Percentiles rank a stretch among this genome's conserved stretches.
Evolutionary conservation across 30 jellyfish, hydroid and myxozoan species (phyloP).

Genomic region (Rhopilema esculentum): DNA sequence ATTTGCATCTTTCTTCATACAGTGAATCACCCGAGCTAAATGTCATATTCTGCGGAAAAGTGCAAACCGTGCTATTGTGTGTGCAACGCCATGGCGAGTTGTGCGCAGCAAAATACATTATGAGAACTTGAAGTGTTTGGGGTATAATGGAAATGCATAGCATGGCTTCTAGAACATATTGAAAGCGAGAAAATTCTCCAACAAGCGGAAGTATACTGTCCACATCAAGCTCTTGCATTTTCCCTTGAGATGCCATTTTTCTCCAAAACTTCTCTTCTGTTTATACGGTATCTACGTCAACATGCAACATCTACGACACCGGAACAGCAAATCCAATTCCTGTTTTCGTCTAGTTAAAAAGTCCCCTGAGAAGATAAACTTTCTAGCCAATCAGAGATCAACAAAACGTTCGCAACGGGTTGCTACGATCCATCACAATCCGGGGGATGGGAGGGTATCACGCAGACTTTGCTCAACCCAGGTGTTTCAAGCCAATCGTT

Average conservation of each 20-base stretch:
- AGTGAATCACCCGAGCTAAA: conserved; percentile 9
- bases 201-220: conserved; percentile 68
- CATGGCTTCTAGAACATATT: conserved; percentile 48
- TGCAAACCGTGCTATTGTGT: conserved; percentile 72
- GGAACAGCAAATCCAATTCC: too few relatives aligned
- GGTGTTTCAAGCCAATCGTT: too few relatives aligned
- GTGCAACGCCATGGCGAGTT: conserved; percentile 85
- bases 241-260: not conserved
- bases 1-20: conserved; percentile 58
- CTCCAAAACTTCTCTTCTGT: too few relatives aligned
- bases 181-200: conserved; percentile 82
- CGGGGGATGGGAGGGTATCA: too few relatives aligned
- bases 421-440: too few relatives aligned
- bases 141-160: conserved; percentile 71
- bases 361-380: too few relatives aligned
- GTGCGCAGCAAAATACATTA: conserved; percentile 83
- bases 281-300: too few relatives aligned
- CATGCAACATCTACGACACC: too few relatives aligned
- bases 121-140: conserved; percentile 63
- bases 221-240: conserved; percentile 40
- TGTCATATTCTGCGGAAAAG: conserved; percentile 31
- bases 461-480: too few relatives aligned
- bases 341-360: too few relatives aligned
- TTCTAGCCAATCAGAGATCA: too few relatives aligned
- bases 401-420: too few relatives aligned